Percentiles rank a stretch among this genome's conserved stretches.
Evolutionary conservation across 1,140 invertebrate species (phyloP).

Genomic region (Meloidogyne hapla): DNA sequence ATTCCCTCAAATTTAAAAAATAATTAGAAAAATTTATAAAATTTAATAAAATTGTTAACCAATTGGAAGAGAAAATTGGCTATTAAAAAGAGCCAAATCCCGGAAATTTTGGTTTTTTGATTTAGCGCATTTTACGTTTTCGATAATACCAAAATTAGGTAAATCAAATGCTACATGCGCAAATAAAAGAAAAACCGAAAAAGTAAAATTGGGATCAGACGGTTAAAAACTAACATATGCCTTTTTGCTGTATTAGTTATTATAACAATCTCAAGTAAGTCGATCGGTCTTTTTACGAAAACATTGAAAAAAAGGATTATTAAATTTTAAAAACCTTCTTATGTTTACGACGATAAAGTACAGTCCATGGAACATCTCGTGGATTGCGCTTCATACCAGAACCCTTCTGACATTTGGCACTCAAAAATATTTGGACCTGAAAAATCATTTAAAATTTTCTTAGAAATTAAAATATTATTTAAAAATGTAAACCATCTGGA

Average conservation of each 20-base stretch:
- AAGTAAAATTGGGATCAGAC: too few species aligned
- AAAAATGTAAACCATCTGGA: slow-evolving; percentile 12
- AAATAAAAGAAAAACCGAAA: not conserved
- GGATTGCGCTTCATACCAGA: slow-evolving; percentile 94
- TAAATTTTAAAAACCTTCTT: slow-evolving; percentile 85
- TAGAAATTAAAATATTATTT: not conserved
- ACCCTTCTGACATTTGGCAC: slow-evolving; percentile 90
- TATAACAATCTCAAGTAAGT: too few species aligned
- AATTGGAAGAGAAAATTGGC: slow-evolving; percentile 12
- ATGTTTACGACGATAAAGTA: slow-evolving; percentile 96
- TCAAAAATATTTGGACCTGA: slow-evolving; percentile 90
- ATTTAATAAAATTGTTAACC: not conserved
- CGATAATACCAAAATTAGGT: not conserved
- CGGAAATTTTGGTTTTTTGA: not conserved
- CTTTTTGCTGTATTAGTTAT: too few species aligned
- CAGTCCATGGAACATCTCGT: slow-evolving; percentile 97
- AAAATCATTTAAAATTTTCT: not conserved
- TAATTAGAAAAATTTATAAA: slow-evolving; percentile 18
- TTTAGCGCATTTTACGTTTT: not conserved
- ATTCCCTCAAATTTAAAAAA: slow-evolving; percentile 46
- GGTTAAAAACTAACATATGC: too few species aligned
- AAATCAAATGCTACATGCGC: not conserved
- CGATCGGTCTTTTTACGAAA: too few species aligned
- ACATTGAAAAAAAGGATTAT: too few species aligned
- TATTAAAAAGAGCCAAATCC: not conserved